These are phyloP conservation scores for Sesamia nonagrioides DNA, from an alignment of 1,140 invertebrate species.

Conservation along the genomic window DNA sequence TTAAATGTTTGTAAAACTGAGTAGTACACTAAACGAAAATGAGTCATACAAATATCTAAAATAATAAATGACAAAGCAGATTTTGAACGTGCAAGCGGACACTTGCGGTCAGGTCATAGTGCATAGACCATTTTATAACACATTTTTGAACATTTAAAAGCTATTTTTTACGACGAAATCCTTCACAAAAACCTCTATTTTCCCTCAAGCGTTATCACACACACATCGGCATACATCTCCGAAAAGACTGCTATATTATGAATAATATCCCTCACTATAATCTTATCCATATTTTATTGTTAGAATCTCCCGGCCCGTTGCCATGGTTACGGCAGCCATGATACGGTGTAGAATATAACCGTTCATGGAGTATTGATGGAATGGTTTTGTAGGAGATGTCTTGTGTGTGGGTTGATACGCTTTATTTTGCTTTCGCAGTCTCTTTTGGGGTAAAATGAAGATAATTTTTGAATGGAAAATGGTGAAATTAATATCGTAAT, in stretches of 20 bases:
- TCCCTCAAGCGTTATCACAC: neutral
- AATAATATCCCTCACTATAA: conserved; percentile 39
- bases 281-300: conserved; percentile 49
- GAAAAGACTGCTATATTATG: conserved; percentile 6
- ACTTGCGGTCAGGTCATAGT: no score
- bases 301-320: conserved; percentile 18
- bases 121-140: neutral
- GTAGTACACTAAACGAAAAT: no score
- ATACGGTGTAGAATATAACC: neutral
- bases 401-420: neutral
- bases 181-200: neutral
- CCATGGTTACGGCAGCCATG: conserved; percentile 36
- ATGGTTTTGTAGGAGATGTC: conserved; percentile 6
- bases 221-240: neutral
- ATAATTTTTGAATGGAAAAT: no score
- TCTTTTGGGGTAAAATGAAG: neutral
- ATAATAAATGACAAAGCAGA: no score
- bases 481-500: no score
- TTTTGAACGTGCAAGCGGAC: no score
- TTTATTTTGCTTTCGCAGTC: neutral
- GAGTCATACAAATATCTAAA: no score
- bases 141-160: neutral
- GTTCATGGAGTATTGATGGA: conserved; percentile 27
- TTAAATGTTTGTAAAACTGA: no score
- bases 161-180: neutral